These are phyloP conservation scores for Schizopygopsis pylzovi DNA, from an alignment of 2,797 vertebrate species.

Conservation along the genomic window DNA sequence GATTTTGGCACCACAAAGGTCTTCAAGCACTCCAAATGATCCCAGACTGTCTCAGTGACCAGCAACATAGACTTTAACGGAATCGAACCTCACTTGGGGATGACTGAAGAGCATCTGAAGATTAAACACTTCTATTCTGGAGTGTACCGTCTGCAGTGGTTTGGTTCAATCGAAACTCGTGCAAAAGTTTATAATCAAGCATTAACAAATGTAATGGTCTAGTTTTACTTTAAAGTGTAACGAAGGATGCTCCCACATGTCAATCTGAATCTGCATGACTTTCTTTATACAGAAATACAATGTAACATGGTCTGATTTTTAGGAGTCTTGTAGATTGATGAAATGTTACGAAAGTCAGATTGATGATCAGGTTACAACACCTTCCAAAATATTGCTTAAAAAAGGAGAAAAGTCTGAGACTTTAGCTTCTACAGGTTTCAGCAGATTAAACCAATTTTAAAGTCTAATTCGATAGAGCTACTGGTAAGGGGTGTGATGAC, in stretches of 20 bases:
- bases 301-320: background rate
- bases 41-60: background rate
- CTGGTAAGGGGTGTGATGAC: background rate
- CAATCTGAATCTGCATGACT: background rate
- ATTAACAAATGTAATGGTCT: background rate
- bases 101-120: background rate
- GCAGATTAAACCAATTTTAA: background rate
- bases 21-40: background rate
- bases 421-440: background rate
- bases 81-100: background rate
- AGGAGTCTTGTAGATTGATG: background rate
- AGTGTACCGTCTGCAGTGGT: background rate
- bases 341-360: background rate
- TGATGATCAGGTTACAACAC: background rate
- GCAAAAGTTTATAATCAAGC: background rate
- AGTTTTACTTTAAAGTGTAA: background rate
- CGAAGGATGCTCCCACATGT: background rate
- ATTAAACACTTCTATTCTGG: too few relatives aligned
- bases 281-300: background rate
- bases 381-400: background rate
- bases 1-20: background rate
- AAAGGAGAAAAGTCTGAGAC: background rate
- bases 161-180: background rate
- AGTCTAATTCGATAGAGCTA: background rate
- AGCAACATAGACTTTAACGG: background rate